phyloP scores from a whole-genome alignment of 2,113 vertebrate species.

The Leptosomus discolor region DNA sequence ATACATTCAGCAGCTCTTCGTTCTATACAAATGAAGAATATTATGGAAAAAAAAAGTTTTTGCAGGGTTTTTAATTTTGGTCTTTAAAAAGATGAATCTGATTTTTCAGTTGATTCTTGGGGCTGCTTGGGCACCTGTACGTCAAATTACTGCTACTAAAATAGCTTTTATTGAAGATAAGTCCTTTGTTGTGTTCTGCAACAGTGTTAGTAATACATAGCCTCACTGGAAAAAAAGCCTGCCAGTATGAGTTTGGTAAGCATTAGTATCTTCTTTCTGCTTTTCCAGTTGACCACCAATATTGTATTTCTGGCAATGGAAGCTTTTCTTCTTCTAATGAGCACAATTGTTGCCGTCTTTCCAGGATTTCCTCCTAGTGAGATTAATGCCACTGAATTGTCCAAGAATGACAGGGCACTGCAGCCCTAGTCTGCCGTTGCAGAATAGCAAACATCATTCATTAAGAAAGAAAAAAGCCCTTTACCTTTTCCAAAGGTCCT shows the following conservation, averaged over 20 bases:
- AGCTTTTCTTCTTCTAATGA: neutral
- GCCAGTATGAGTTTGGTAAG: neutral
- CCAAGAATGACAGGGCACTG: neutral
- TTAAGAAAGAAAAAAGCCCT: neutral
- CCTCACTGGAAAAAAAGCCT: neutral
- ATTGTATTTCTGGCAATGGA: neutral
- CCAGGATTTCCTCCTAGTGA: neutral
- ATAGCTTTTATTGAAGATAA: neutral
- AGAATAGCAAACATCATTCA: neutral
- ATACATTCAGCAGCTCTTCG: neutral
- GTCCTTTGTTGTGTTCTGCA: neutral
- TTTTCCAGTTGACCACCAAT: neutral
- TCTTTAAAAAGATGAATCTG: neutral
- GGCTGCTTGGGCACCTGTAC: neutral
- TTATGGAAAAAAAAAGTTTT: neutral
- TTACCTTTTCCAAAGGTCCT: neutral
- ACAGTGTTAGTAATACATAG: neutral
- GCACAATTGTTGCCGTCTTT: neutral
- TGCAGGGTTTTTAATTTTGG: neutral
- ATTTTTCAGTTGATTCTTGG: neutral
- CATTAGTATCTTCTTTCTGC: neutral
- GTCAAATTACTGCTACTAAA: neutral
- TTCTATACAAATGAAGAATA: neutral
- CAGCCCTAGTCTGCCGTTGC: neutral
- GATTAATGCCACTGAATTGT: neutral